These are phyloP conservation scores for Pachymerium ferrugineum DNA, from an alignment of 2,888 invertebrate genomes.

Conservation along the genomic window DNA sequence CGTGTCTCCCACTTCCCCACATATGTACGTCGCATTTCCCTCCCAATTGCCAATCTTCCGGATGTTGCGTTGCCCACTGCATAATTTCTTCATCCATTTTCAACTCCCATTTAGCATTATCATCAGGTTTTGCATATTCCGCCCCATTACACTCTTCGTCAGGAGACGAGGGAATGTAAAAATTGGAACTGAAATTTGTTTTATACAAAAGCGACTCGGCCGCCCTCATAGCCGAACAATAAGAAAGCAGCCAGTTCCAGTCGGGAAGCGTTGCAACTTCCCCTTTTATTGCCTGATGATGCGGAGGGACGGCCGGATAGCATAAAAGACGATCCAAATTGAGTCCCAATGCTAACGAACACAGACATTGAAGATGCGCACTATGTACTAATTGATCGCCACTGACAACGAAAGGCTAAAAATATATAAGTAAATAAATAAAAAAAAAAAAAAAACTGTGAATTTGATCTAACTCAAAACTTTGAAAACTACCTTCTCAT, in stretches of 20 bases:
- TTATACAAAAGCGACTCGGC: slow-evolving; percentile 55
- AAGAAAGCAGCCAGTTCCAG: slow-evolving; percentile 57
- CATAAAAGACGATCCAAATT: slow-evolving; percentile 54
- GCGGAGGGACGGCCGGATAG: slow-evolving; percentile 51
- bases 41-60: slow-evolving; percentile 62
- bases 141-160: slow-evolving; percentile 34
- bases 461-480: neutral
- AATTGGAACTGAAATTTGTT: slow-evolving; percentile 50
- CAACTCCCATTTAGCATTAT: slow-evolving; percentile 55
- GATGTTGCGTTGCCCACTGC: slow-evolving; percentile 57
- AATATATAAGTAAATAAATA: too few species aligned
- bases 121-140: slow-evolving; percentile 38
- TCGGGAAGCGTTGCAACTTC: slow-evolving; percentile 45
- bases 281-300: slow-evolving; percentile 43
- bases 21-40: slow-evolving; percentile 58
- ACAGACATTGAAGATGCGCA: slow-evolving; percentile 56
- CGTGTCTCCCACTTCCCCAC: slow-evolving; percentile 61
- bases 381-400: slow-evolving; percentile 59
- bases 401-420: slow-evolving; percentile 50
- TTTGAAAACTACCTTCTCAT: slow-evolving; percentile 49
- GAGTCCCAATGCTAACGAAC: slow-evolving; percentile 54
- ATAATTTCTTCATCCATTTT: slow-evolving; percentile 59
- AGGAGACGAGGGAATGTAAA: slow-evolving; percentile 40
- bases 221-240: slow-evolving; percentile 54
- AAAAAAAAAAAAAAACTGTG: slow-evolving; percentile 11